Evolutionary conservation across 1,140 invertebrate species (phyloP).

Genomic region (Sycophaga agraensis): DNA sequence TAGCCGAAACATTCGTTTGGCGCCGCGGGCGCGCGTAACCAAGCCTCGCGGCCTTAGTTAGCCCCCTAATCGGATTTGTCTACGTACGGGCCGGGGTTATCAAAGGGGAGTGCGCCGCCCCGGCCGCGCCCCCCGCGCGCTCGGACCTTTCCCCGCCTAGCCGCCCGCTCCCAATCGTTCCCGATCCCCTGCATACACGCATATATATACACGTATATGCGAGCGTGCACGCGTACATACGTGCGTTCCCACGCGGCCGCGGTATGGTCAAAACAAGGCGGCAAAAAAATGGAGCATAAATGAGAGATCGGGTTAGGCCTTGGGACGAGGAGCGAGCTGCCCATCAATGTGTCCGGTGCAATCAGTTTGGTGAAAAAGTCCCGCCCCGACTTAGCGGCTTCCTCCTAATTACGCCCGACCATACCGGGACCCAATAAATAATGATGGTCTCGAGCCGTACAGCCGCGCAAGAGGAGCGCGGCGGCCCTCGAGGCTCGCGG

Average conservation of each 20-base stretch:
- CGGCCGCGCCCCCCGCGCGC: too few relatives aligned
- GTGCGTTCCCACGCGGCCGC: background rate
- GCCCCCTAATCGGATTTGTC: too few relatives aligned
- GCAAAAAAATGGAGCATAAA: background rate
- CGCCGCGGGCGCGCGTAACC: too few relatives aligned
- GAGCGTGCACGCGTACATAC: background rate
- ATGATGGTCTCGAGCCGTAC: background rate
- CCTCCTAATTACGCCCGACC: background rate
- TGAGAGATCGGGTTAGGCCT: background rate
- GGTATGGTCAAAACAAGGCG: background rate
- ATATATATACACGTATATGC: background rate
- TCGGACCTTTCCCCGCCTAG: too few relatives aligned
- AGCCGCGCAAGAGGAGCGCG: too few relatives aligned
- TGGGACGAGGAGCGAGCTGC: background rate
- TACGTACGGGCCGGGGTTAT: too few relatives aligned
- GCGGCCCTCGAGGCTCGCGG: background rate
- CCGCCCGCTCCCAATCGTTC: background rate
- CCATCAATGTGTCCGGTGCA: background rate
- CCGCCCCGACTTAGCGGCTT: background rate
- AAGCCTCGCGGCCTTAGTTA: too few relatives aligned
- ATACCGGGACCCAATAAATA: background rate
- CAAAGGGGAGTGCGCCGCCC: too few relatives aligned
- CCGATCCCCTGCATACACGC: background rate
- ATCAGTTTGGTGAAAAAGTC: background rate
- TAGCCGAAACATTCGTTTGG: too few relatives aligned